These are phyloP conservation scores for Frankliniella intonsa DNA, from an alignment of 2,888 invertebrate genomes.

Conservation along the genomic window DNA sequence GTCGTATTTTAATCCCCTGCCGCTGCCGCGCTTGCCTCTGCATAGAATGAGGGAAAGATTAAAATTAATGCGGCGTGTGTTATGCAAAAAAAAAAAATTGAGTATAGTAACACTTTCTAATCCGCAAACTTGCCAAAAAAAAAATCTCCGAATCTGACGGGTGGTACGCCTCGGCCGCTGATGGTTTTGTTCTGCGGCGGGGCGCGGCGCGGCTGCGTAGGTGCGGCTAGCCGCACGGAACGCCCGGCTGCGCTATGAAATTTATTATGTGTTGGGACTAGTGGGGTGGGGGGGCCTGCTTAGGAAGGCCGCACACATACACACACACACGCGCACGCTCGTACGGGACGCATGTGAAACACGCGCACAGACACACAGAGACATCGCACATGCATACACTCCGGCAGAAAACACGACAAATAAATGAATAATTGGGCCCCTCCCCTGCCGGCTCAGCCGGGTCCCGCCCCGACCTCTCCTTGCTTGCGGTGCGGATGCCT, in stretches of 20 bases:
- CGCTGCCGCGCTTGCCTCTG: too few species aligned
- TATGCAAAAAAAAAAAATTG: background rate
- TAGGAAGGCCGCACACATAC: background rate
- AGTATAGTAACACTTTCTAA: too few species aligned
- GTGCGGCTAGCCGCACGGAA: background rate
- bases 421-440: conserved; percentile 15
- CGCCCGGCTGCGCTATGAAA: background rate
- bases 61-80: background rate
- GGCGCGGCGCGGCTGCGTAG: background rate
- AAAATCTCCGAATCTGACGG: too few species aligned
- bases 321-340: background rate
- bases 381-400: background rate
- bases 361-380: background rate
- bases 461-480: background rate
- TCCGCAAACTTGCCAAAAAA: too few species aligned
- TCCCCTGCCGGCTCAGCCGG: background rate
- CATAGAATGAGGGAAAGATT: too few species aligned
- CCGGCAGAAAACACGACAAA: conserved; percentile 1
- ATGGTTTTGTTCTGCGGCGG: too few species aligned
- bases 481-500: background rate
- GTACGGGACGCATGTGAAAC: background rate
- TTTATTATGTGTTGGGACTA: background rate
- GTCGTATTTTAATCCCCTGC: too few species aligned
- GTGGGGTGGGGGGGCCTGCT: background rate
- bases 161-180: too few species aligned